phyloP scores from a whole-genome alignment of 1,140 invertebrate species.

The Homarus americanus region DNA sequence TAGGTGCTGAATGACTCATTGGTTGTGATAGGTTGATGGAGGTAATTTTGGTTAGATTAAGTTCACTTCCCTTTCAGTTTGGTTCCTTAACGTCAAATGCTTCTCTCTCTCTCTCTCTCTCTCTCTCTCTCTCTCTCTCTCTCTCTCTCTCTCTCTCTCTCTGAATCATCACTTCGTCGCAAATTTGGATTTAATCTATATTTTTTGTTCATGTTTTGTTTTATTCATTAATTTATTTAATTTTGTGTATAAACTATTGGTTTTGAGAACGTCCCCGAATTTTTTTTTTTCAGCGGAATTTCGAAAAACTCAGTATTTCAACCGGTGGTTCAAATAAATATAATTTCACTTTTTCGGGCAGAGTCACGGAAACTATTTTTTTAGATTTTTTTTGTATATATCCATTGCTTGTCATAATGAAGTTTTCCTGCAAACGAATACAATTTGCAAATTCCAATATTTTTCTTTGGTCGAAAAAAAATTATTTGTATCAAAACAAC shows the following conservation, averaged over 20 bases:
- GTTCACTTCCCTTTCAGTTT: too few species aligned
- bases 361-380: conserved; percentile 4
- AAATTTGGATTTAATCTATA: too few species aligned
- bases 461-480: conserved; percentile 33
- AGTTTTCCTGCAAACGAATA: conserved; percentile 38
- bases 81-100: too few species aligned
- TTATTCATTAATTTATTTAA: too few species aligned
- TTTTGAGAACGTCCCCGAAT: background rate
- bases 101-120: too few species aligned
- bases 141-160: background rate
- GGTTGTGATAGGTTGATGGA: too few species aligned
- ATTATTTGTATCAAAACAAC: conserved; percentile 5
- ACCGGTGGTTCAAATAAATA: conserved; percentile 21
- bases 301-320: background rate
- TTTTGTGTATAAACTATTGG: conserved; percentile 31
- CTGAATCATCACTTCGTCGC: background rate
- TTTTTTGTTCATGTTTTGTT: background rate
- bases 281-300: background rate
- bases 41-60: too few species aligned
- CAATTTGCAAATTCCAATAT: conserved; percentile 41
- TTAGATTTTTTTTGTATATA: conserved; percentile 10
- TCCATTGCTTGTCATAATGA: conserved; percentile 45
- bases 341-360: background rate
- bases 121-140: conserved; percentile 11
- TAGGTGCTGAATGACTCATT: too few species aligned